Evolutionary conservation across 2,888 invertebrate genomes (phyloP).

Genomic region (Agrochola lychnidis): DNA sequence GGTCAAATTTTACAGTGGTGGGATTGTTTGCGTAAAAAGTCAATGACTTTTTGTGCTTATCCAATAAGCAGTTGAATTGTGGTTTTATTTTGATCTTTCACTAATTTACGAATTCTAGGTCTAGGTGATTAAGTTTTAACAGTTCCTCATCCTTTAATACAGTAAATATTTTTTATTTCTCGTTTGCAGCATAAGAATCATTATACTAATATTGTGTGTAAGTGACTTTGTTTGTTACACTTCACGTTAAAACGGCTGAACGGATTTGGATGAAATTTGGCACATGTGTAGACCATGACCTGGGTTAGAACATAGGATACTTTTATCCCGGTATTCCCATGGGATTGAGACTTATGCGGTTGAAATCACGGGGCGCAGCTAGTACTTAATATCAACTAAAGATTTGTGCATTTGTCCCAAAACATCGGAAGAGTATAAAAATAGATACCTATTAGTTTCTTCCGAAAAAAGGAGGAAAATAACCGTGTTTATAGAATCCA

Average conservation of each 20-base stretch:
- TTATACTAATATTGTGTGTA: too few species aligned
- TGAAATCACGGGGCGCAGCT: too few species aligned
- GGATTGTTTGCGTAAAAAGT: slow-evolving; percentile 27
- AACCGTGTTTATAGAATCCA: background rate
- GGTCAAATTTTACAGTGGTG: slow-evolving; percentile 35
- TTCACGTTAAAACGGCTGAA: too few species aligned
- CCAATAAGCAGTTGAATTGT: background rate
- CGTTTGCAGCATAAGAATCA: background rate
- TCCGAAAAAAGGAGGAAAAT: background rate
- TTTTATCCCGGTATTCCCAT: too few species aligned
- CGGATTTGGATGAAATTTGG: too few species aligned
- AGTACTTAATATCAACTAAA: background rate
- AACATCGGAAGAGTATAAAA: background rate
- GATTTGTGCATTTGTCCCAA: background rate
- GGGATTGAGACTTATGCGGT: too few species aligned
- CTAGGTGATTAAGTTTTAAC: background rate
- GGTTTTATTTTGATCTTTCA: background rate
- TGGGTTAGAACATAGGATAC: too few species aligned
- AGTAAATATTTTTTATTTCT: background rate
- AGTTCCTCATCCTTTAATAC: background rate
- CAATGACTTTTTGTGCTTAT: slow-evolving; percentile 14
- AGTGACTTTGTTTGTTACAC: too few species aligned
- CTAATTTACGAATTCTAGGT: background rate
- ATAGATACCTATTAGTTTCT: background rate
- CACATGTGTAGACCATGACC: too few species aligned